Percentiles rank a stretch among this genome's conserved stretches.
These are phyloP conservation scores for Drosophila ficusphila DNA, from an alignment of 1,140 invertebrate genomes.

Conservation along the genomic window DNA sequence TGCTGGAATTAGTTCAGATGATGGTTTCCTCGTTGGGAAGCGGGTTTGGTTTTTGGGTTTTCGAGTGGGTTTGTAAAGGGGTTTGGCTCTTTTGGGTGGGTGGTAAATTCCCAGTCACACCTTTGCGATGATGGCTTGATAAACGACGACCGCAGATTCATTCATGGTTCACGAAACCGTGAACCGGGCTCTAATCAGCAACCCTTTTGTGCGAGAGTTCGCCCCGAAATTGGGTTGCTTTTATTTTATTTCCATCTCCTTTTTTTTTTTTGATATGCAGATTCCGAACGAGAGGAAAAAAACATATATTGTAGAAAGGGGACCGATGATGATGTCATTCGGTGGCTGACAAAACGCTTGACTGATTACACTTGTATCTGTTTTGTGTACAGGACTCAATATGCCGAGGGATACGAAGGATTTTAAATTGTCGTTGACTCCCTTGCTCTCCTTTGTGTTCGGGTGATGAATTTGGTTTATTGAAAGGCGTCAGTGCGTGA, in stretches of 20 bases:
- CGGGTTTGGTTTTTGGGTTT: conserved; percentile 39
- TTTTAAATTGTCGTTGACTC: conserved; percentile 78
- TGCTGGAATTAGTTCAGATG: conserved; percentile 72
- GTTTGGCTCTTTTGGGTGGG: no score
- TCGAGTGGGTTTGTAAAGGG: conserved; percentile 11
- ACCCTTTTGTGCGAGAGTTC: conserved; percentile 57
- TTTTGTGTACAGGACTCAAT: conserved; percentile 66
- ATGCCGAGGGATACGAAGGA: conserved; percentile 73
- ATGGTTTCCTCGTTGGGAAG: conserved; percentile 27
- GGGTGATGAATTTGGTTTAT: conserved; percentile 83
- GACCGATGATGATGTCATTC: conserved; percentile 66
- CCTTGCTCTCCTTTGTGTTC: conserved; percentile 28
- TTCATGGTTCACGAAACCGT: conserved; percentile 67
- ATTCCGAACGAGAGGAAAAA: conserved; percentile 27
- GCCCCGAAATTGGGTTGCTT: conserved; percentile 46
- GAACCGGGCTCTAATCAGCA: conserved; percentile 72
- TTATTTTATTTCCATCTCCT: conserved; percentile 30
- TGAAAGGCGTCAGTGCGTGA: conserved; percentile 84
- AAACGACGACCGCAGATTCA: conserved; percentile 70
- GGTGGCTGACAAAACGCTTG: conserved; percentile 81
- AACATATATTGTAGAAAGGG: conserved; percentile 18
- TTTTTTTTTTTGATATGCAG: conserved; percentile 73
- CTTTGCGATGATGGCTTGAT: conserved; percentile 67
- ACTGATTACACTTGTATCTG: conserved; percentile 83
- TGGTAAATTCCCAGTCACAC: conserved; percentile 42